Conservation (phyloP, 1,140 invertebrate genomes). For the Ooceraea biroi region DNA sequence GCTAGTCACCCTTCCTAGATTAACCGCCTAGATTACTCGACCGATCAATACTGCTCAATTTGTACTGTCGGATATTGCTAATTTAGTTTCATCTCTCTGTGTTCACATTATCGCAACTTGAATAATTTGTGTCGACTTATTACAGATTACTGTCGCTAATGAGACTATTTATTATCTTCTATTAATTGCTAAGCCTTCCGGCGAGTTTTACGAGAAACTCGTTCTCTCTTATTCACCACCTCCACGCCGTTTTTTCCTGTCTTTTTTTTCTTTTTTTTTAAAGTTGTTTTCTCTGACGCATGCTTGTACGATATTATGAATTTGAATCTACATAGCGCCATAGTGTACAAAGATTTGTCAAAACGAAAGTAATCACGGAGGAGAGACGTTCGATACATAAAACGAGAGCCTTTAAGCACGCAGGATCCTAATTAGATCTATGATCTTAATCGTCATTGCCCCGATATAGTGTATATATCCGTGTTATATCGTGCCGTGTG, state of each 20-base stretch:
- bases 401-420: conserved; percentile 37
- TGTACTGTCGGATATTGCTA: conserved; percentile 14
- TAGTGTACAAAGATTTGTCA: conserved; percentile 19
- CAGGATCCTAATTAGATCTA: conserved; percentile 35
- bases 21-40: conserved; percentile 17
- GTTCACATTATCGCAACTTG: neutral
- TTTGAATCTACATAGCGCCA: conserved; percentile 53
- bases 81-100: conserved; percentile 4
- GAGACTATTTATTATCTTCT: neutral
- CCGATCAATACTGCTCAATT: conserved; percentile 30
- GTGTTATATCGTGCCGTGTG: conserved; percentile 19
- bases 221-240: conserved; percentile 70
- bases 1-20: conserved; percentile 33
- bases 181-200: neutral
- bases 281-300: conserved; percentile 83
- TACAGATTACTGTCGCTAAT: conserved; percentile 5
- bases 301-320: conserved; percentile 74
- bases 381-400: conserved; percentile 43
- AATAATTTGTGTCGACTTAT: neutral
- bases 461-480: neutral
- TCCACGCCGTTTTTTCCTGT: conserved; percentile 76
- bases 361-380: conserved; percentile 26
- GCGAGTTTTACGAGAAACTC: conserved; percentile 22
- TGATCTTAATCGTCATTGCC: conserved; percentile 27
- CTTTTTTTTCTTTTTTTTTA: conserved; percentile 72